Base-by-base conservation (phyloP, 1,140 invertebrate genomes). In the Lordiphosa clarofinis region DNA sequence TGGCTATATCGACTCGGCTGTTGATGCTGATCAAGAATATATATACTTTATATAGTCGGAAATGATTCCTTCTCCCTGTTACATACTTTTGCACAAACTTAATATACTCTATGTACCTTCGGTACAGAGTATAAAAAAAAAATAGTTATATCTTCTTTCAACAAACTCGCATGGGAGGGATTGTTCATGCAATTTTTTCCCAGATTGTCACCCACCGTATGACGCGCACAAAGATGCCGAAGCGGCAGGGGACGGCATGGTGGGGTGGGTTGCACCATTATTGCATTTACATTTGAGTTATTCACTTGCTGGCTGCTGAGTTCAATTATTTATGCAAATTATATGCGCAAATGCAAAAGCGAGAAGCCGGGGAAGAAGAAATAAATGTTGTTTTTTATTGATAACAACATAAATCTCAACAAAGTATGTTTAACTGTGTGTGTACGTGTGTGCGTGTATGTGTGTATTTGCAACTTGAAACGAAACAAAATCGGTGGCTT, bases 281-380 rank as follows among this genome's bases (percentile, higher is more conserved):
- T 64, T 64, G 59, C 61, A 64, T 57, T 62, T 31, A 31, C 28
- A 31, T 64, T 67, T 66, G 36, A 68, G 54, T 46, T 47, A 55
- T 40, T 50, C 58, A 65, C 50, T 61, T 69, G 64, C 39, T 24
- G 46, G 19, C 63, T 35, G 44, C 61, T 49, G 59, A 69, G 62
- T 70, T 66, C 56, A 69, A 70, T 70, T 70, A 70, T 70, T 75
- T 82, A 81, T 81, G 76, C 72, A 81, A 81, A 81, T 81, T 81
- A 57, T 72, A 75, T 81, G 76, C 76, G 54, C 50, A 56, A 82
- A 74, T 50, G 65, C 56, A 62, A 58, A 68, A 50, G 40, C 19
- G 44, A 63, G 15, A 55, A 57, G 50, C 47, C 36, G 49, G 10
- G 2, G 52, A 31, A 59, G 40, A 67, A 43, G 35, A 48, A 42